These are phyloP conservation scores for Deroplatys truncata DNA, from an alignment of 2,888 invertebrate genomes.

Conservation along the genomic window DNA sequence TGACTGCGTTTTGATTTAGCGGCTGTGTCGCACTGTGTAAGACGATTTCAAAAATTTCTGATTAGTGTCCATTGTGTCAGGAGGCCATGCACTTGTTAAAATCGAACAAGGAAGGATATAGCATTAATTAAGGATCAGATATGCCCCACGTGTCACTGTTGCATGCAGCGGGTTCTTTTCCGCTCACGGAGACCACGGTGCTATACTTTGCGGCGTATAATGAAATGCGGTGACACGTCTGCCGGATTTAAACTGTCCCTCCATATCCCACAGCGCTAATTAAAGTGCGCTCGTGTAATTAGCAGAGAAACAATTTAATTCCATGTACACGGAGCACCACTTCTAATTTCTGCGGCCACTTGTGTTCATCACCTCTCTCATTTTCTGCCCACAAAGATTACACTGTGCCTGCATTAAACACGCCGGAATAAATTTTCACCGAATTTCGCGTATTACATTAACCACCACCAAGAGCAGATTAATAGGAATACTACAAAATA, in stretches of 20 bases:
- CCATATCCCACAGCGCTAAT: background rate
- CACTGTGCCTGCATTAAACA: background rate
- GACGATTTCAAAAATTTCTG: too few relatives aligned
- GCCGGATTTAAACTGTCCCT: background rate
- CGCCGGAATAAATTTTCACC: background rate
- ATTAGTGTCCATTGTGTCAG: too few relatives aligned
- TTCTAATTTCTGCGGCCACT: background rate
- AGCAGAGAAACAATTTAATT: background rate
- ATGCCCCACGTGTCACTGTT: background rate
- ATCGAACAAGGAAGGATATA: too few relatives aligned
- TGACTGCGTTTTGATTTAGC: too few relatives aligned
- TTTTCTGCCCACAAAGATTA: background rate
- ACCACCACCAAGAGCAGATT: background rate
- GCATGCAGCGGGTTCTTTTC: background rate
- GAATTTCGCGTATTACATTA: background rate
- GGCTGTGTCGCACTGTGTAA: too few relatives aligned
- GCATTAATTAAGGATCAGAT: background rate
- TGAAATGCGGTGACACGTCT: background rate
- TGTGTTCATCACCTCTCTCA: background rate
- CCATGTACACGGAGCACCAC: background rate
- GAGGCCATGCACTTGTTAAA: too few relatives aligned
- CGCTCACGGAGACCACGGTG: background rate
- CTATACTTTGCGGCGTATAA: background rate
- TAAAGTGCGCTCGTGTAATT: background rate
- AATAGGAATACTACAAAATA: too few relatives aligned